Conservation (phyloP, 2,113 vertebrate genomes). For the Corydoras sp. region DNA sequence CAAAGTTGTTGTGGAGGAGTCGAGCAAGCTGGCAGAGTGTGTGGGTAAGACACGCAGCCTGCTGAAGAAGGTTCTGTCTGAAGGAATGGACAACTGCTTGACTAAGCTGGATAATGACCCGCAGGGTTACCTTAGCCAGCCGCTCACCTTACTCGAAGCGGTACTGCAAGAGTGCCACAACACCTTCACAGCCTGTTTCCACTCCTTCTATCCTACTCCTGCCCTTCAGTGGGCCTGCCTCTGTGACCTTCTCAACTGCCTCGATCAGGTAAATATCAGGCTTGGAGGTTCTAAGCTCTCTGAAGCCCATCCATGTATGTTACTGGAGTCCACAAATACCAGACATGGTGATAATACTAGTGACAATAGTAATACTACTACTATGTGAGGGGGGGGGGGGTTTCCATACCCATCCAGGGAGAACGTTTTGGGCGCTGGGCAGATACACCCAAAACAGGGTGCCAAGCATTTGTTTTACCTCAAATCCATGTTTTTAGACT, state of each 20-base stretch:
- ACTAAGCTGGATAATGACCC: conserved; percentile 95
- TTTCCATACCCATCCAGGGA: too few relatives aligned
- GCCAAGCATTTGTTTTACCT: too few relatives aligned
- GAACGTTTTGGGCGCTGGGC: too few relatives aligned
- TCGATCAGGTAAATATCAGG: conserved; percentile 80
- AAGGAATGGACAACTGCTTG: conserved; percentile 94
- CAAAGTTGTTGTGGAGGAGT: conserved; percentile 96
- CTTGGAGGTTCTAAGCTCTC: too few relatives aligned
- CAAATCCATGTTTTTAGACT: too few relatives aligned
- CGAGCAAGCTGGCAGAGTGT: conserved; percentile 93
- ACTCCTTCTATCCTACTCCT: conserved; percentile 95
- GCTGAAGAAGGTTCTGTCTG: conserved; percentile 93
- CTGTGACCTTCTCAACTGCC: conserved; percentile 92
- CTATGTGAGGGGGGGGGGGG: too few relatives aligned
- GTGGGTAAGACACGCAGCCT: conserved; percentile 96
- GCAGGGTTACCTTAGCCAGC: conserved; percentile 92
- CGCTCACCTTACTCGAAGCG: conserved; percentile 87
- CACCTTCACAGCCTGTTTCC: conserved; percentile 97
- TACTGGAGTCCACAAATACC: too few relatives aligned
- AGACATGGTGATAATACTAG: too few relatives aligned
- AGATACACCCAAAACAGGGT: too few relatives aligned
- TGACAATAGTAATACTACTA: too few relatives aligned
- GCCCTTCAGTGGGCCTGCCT: conserved; percentile 96
- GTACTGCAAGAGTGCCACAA: conserved; percentile 97
- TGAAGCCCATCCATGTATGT: too few relatives aligned